Base-by-base conservation (phyloP, 2,888 invertebrate genomes). In the Saturnia japonica region DNA sequence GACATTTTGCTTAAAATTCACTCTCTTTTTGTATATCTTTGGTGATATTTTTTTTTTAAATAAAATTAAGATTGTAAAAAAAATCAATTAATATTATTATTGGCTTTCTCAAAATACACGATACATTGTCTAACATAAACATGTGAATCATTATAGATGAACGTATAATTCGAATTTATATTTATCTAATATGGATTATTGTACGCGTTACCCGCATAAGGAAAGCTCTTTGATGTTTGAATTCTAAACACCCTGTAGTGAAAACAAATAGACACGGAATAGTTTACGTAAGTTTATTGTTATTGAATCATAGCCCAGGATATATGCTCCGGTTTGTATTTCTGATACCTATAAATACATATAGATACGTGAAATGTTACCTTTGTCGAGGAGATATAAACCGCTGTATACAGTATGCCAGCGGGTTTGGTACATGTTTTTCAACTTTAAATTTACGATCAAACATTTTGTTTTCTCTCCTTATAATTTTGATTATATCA, bases 231-330 rank as follows among this genome's bases (percentile, higher is more conserved):
- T 70, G 54, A 70, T 72, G 76, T 73, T 73, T 11, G 11, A 47
- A 73, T 47, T 67, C 28, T 28, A 62, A 62, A 70, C 77, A 74
- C 28, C n/a, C 77, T 78, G 78, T 81, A 80, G 73, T 73, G 75
- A 74, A 78, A 77, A 80, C 76, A 82, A 82, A 80, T 80, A 77
- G 79, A 80, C 74, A 76, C 73, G 74, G 57, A 60, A 60, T 60
- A 73, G 76, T 78, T 76, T 73, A 72, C 74, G 74, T 64, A 72
- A 78, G 85, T 85, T 85, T 86, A 86, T 86, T 85, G 82, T 82
- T 84, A 84, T 82, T 80, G 72, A 78, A 72, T 74, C 70, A 64
- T 64, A 64, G 64, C 19, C 11, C 19, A 40, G n/a, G 64, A n/a
- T 64, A 34, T 40, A 68, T 68, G 68, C 68, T 60, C 75, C 76